Percentiles rank a stretch among this genome's conserved stretches.
phyloP scores from a whole-genome alignment of 2,113 vertebrate species.

The Genyomyrus donnyi region DNA sequence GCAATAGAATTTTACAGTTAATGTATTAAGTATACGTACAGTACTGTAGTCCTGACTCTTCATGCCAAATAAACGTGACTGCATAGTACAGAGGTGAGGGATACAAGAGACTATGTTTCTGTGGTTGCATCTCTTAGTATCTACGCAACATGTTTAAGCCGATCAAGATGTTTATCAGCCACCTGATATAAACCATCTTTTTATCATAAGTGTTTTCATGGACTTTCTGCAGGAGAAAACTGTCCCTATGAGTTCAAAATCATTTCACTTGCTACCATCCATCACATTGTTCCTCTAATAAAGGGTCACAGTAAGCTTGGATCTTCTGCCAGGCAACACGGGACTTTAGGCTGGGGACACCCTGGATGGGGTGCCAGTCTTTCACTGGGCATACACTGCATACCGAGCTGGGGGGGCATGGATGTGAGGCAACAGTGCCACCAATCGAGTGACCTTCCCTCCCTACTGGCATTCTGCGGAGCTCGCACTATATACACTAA shows the following conservation, averaged over 20 bases:
- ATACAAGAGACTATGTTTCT: neutral
- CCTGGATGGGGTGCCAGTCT: neutral
- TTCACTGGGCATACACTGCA: neutral
- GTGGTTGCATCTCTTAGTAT: neutral
- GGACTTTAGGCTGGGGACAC: neutral
- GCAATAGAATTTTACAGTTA: neutral
- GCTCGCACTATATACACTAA: neutral
- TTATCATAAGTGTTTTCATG: neutral
- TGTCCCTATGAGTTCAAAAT: neutral
- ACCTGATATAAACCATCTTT: neutral
- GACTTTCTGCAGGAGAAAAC: neutral
- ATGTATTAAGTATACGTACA: neutral
- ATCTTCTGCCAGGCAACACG: neutral
- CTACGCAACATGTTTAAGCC: neutral
- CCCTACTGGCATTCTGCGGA: neutral
- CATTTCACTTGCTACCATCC: neutral
- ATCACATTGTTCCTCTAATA: neutral
- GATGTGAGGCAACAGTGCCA: neutral
- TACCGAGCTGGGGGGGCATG: neutral
- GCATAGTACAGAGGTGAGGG: neutral
- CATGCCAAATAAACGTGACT: neutral
- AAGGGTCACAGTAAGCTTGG: neutral
- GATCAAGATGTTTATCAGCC: neutral
- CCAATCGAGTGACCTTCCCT: neutral
- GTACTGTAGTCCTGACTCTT: neutral